Evolutionary conservation across 2,888 invertebrate species (phyloP).

Genomic region (Caenorhabditis virilis): DNA sequence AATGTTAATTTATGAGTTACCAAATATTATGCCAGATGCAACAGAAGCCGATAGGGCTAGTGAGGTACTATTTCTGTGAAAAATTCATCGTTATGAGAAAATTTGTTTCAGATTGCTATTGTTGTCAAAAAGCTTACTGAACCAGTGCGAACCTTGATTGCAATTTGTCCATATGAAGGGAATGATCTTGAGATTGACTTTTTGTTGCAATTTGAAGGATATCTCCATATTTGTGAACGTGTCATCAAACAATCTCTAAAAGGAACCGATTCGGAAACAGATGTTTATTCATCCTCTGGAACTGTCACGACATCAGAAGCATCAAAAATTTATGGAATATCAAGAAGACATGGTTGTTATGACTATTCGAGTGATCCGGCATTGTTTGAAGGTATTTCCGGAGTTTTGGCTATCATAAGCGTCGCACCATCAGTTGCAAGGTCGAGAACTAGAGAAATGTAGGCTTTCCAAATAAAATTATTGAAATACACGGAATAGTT

Average conservation of each 20-base stretch:
- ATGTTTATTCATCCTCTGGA: not conserved
- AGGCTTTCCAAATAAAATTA: slow-evolving; percentile 11
- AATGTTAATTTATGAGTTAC: slow-evolving; percentile 18
- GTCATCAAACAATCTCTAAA: slow-evolving; percentile 28
- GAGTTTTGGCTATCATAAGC: slow-evolving; percentile 10
- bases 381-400: slow-evolving; percentile 23
- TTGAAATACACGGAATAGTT: not conserved
- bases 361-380: slow-evolving; percentile 27
- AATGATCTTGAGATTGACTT: slow-evolving; percentile 14
- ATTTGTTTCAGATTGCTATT: slow-evolving; percentile 19
- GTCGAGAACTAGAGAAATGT: no score
- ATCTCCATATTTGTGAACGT: slow-evolving; percentile 19
- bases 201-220: slow-evolving; percentile 29
- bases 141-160: slow-evolving; percentile 23
- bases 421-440: slow-evolving; percentile 27
- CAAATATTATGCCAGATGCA: slow-evolving; percentile 5
- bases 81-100: no score
- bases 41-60: slow-evolving; percentile 20
- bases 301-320: not conserved
- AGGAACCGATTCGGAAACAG: slow-evolving; percentile 18
- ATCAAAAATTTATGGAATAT: slow-evolving; percentile 6
- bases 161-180: slow-evolving; percentile 11
- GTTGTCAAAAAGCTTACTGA: slow-evolving; percentile 14
- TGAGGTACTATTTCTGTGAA: no score
- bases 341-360: slow-evolving; percentile 18